Evolutionary conservation across 37 sponge, comb jelly and placozoan species (phyloP).

Genomic region (Bolinopsis microptera): DNA sequence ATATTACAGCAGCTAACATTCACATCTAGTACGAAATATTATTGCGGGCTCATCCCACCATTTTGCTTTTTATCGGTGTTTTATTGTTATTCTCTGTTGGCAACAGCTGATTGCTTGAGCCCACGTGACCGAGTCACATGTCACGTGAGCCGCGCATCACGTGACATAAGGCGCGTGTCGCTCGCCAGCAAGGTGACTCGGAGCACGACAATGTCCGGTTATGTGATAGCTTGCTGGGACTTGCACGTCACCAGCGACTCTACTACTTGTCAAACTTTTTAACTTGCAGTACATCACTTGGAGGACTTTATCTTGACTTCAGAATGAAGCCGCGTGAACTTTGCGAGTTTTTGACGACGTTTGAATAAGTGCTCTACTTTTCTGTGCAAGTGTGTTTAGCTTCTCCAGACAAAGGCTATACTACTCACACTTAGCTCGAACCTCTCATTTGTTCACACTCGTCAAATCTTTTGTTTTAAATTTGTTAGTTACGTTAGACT

Average conservation of each 20-base stretch:
- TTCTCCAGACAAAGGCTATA: not conserved
- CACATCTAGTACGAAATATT: not conserved
- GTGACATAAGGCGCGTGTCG: not conserved
- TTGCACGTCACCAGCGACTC: constrained; percentile 3
- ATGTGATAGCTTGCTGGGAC: not conserved
- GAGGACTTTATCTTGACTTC: not conserved
- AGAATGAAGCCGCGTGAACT: not conserved
- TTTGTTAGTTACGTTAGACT: no score
- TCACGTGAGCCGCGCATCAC: constrained; percentile 13
- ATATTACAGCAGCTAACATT: not conserved
- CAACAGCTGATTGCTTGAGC: constrained; percentile 4
- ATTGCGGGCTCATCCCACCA: not conserved
- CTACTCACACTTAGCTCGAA: no score
- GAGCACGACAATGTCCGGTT: constrained; percentile 39
- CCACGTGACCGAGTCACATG: not conserved
- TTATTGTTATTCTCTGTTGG: constrained; percentile 44
- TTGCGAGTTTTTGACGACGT: not conserved
- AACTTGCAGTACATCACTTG: not conserved
- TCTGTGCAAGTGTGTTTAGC: no score
- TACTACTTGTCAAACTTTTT: not conserved
- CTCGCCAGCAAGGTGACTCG: not conserved
- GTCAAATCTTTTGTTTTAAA: no score
- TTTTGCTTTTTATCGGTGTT: not conserved
- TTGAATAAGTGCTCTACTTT: not conserved
- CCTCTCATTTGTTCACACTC: no score